A percentile compares a stretch with the other conserved stretches of the same genome.
phyloP scores from a whole-genome alignment of 2,888 invertebrate species.

The Macrosiphum euphorbiae region DNA sequence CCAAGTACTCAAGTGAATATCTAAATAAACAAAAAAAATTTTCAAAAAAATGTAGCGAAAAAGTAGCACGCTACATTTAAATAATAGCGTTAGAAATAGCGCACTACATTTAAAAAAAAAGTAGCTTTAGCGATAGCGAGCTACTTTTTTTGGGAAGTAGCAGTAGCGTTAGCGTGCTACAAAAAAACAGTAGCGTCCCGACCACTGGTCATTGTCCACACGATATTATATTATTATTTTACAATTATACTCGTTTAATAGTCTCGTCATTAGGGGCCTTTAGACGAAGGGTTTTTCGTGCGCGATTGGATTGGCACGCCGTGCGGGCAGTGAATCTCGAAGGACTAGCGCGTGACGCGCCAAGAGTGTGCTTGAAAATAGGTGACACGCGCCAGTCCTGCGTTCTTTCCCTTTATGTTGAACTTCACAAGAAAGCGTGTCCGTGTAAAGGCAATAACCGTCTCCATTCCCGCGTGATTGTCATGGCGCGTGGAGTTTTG shows the following conservation, averaged over 20 bases:
- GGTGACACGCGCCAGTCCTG: neutral
- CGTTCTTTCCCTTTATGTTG: neutral
- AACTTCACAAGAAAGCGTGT: conserved; percentile 14
- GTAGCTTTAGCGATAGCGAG: too few species aligned
- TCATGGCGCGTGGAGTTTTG: conserved; percentile 19
- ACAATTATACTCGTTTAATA: neutral
- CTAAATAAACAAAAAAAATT: too few species aligned
- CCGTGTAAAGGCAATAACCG: neutral
- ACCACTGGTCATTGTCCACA: too few species aligned
- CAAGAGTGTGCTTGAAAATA: conserved; percentile 32
- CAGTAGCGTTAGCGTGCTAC: too few species aligned
- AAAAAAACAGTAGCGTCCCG: too few species aligned
- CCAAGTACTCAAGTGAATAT: too few species aligned
- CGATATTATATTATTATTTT: neutral
- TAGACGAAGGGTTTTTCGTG: conserved; percentile 9
- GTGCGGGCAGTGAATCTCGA: conserved; percentile 3
- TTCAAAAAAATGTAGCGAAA: too few species aligned
- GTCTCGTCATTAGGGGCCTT: neutral
- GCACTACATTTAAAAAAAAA: too few species aligned
- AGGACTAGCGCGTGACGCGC: conserved; percentile 8
- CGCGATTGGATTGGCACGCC: neutral
- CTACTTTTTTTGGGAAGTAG: too few species aligned
- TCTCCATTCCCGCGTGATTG: conserved; percentile 7
- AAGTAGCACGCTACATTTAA: too few species aligned
- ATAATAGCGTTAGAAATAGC: too few species aligned